A percentile compares a stretch with the other conserved stretches of the same genome.
Conservation (phyloP, 2,888 invertebrate species). For the Pristionchus japonicus region DNA sequence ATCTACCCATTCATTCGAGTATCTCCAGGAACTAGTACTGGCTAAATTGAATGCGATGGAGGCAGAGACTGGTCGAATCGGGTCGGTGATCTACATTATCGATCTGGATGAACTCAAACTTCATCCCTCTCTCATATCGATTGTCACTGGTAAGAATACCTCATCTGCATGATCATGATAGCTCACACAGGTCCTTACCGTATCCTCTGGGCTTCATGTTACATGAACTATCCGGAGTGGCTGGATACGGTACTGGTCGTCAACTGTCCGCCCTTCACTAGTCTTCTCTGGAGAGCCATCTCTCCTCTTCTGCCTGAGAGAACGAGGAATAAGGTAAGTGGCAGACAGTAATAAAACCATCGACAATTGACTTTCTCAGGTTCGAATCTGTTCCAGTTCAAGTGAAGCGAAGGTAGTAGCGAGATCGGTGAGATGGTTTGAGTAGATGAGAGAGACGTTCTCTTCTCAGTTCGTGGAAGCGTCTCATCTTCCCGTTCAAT, state of each 20-base stretch:
- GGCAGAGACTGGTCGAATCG: conserved; percentile 56
- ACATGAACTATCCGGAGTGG: conserved; percentile 69
- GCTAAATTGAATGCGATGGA: conserved; percentile 65
- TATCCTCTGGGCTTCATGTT: conserved; percentile 67
- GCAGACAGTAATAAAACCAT: not conserved
- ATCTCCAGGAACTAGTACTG: conserved; percentile 61
- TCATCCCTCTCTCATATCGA: conserved; percentile 61
- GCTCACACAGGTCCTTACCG: conserved; percentile 60
- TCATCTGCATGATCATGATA: not conserved
- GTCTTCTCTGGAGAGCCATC: conserved; percentile 67
- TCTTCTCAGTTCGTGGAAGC: not conserved
- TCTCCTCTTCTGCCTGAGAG: conserved; percentile 66
- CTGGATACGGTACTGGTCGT: conserved; percentile 63
- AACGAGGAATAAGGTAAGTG: conserved; percentile 62
- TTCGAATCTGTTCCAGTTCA: conserved; percentile 35
- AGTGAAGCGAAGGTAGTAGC: conserved; percentile 16
- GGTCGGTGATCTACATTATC: conserved; percentile 64
- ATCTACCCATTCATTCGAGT: not conserved
- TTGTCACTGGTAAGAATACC: conserved; percentile 60
- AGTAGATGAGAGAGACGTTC: not conserved
- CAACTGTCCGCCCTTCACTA: conserved; percentile 67
- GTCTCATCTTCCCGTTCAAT: conserved; percentile 19
- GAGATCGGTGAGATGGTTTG: not conserved
- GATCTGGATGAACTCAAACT: conserved; percentile 67
- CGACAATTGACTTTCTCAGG: not conserved